These are phyloP conservation scores for Leiothrix lutea DNA, from an alignment of 2,113 vertebrate species.

Conservation along the genomic window DNA sequence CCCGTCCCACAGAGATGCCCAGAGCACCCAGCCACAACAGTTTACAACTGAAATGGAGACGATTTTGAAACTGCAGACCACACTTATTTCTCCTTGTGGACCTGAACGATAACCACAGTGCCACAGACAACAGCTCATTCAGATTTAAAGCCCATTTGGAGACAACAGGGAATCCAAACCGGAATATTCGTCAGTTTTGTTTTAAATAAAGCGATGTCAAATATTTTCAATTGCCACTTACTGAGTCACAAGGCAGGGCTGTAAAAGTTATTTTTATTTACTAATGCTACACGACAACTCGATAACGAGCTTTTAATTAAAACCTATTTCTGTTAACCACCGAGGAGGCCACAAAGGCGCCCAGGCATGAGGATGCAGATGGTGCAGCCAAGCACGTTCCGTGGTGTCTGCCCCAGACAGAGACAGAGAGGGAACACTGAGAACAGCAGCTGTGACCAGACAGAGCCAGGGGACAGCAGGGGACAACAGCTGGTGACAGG, in stretches of 20 bases:
- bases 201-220: constrained; percentile 11
- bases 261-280: constrained; percentile 62
- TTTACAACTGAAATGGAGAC: not conserved
- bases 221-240: constrained; percentile 9
- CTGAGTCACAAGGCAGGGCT: constrained; percentile 10
- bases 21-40: not conserved
- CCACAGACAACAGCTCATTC: not conserved
- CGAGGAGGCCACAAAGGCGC: not conserved
- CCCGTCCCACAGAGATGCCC: not conserved
- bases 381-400: not conserved
- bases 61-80: not conserved
- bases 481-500: not conserved
- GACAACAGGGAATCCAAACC: not conserved
- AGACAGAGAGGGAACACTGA: rapidly evolving
- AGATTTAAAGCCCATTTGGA: constrained; percentile 9
- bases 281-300: constrained; percentile 47
- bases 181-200: not conserved
- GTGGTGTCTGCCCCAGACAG: not conserved
- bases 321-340: constrained; percentile 60
- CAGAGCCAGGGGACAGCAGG: rapidly evolving
- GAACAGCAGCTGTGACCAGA: not conserved
- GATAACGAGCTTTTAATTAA: constrained; percentile 65
- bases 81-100: not conserved
- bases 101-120: not conserved
- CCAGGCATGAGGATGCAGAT: not conserved